Evolutionary conservation across 2,888 invertebrate species (phyloP), one percentile per base, ranked within the genome.

Genomic region (Drosophila algonquin): DNA sequence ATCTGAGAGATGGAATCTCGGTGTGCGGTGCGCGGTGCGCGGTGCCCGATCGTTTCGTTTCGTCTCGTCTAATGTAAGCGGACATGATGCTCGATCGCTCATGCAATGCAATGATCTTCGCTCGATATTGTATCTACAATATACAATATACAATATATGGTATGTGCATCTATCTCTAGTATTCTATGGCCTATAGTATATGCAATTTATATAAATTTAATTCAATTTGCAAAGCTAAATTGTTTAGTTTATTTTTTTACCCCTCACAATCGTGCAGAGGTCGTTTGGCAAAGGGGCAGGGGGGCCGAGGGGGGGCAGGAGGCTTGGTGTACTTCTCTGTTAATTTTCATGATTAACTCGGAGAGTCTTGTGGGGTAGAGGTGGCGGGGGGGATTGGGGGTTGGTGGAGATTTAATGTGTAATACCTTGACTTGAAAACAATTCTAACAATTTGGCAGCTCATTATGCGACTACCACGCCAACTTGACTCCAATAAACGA

Each of bases 401-500:
- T 21, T 21, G 21, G 21, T 21, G 27, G 27, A 8, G 27, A 59
- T 69, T 57, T 68, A 68, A 68, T 68, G 69, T 69, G 69, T 70
- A 67, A 70, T 70, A 51, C 53, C 69, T 76, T 76, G 75, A 76
- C 71, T 77, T 76, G 70, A 75, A 79, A 70, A 73, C 86, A 81
- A 86, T 81, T 81, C 81, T 74, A 80, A 83, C 84, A 88, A 83
- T 83, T 87, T 83, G 86, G 87, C 88, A 87, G 88, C 88, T 85
- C 86, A 84, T 84, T 87, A 84, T 76, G 73, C 60, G 60, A 60
- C 73, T 40, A 61, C 67, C 76, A 72, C 80, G 63, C 80, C 56
- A 74, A 76, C 72, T 59, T 85, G 77, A 71, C 79, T 80, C 74
- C 71, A 81, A 77, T 78, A 79, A 80, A 83, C 70, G 85, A 65